Evolutionary conservation across 2,797 vertebrate genomes (phyloP).

Genomic region (Aplochiton taeniatus): DNA sequence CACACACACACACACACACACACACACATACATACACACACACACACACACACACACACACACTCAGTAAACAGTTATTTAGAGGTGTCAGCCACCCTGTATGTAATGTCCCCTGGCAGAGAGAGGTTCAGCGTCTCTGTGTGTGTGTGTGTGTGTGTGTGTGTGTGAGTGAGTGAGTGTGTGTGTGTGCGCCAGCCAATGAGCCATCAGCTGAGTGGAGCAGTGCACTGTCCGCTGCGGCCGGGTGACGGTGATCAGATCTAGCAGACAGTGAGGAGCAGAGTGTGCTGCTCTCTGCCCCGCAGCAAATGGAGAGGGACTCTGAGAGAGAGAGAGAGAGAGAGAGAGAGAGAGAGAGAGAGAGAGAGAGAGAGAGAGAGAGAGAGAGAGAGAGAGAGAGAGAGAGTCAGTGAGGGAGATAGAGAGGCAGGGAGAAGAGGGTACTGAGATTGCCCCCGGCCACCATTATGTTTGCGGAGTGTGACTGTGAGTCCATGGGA

Average conservation of each 20-base stretch:
- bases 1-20: too few relatives aligned
- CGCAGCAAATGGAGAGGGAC: slow-evolving; percentile 32
- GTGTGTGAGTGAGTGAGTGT: slow-evolving; percentile 5
- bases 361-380: slow-evolving; percentile 14
- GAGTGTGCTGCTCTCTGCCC: slow-evolving; percentile 60
- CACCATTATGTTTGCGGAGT: slow-evolving; percentile 73
- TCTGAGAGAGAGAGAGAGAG: slow-evolving; percentile 9
- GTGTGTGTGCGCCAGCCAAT: slow-evolving; percentile 34
- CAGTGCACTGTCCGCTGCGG: slow-evolving; percentile 60
- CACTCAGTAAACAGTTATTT: slow-evolving; percentile 71
- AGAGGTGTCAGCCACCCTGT: slow-evolving; percentile 69
- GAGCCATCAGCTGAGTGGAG: slow-evolving; percentile 64
- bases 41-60: slow-evolving; percentile 19
- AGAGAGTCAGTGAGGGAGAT: background rate
- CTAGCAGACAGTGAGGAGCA: slow-evolving; percentile 71
- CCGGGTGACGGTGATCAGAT: slow-evolving; percentile 74
- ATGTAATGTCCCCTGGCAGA: slow-evolving; percentile 70
- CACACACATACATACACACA: slow-evolving; percentile 9
- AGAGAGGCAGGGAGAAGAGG: background rate
- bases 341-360: slow-evolving; percentile 31
- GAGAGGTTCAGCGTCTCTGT: background rate
- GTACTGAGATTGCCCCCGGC: slow-evolving; percentile 67
- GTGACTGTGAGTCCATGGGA: slow-evolving; percentile 59
- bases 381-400: slow-evolving; percentile 12
- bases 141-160: slow-evolving; percentile 17